phyloP scores from a whole-genome alignment of 2,888 invertebrate genomes.

The Phengaris arion region DNA sequence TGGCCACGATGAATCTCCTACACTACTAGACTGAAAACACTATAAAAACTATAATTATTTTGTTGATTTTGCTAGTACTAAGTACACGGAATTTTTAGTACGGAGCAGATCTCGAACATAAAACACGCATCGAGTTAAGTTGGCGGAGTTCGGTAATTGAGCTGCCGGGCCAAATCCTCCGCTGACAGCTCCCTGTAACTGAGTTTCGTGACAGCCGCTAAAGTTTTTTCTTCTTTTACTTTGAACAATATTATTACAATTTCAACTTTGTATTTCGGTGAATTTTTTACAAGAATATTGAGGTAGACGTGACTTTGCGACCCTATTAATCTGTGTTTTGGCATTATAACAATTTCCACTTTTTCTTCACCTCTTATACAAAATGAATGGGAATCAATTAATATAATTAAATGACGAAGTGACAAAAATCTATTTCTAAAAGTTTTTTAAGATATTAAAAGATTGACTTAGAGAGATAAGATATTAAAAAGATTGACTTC shows the following conservation, averaged over 20 bases:
- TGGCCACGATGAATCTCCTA: too few relatives aligned
- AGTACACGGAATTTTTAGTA: not conserved
- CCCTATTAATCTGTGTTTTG: constrained; percentile 30
- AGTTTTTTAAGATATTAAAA: too few relatives aligned
- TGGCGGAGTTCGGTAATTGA: constrained; percentile 53
- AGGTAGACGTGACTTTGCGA: constrained; percentile 30
- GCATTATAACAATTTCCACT: constrained; percentile 40
- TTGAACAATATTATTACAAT: constrained; percentile 57
- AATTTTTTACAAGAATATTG: constrained; percentile 44
- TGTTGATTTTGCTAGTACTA: too few relatives aligned
- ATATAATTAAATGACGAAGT: not conserved
- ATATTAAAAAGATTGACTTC: too few relatives aligned
- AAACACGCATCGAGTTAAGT: constrained; percentile 24
- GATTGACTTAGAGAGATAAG: too few relatives aligned
- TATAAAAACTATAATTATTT: too few relatives aligned
- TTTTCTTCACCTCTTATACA: not conserved
- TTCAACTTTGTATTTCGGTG: constrained; percentile 48
- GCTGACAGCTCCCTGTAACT: constrained; percentile 56
- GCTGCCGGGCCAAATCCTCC: constrained; percentile 54
- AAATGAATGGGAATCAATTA: not conserved
- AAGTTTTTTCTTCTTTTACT: constrained; percentile 51
- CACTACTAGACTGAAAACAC: too few relatives aligned
- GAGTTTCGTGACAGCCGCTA: constrained; percentile 59
- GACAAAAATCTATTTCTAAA: too few relatives aligned
- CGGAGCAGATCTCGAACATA: not conserved